Evolutionary conservation across 2,888 invertebrate species (phyloP), one percentile per base, ranked within the genome.

Genomic region (Anagyrus pseudococci): DNA sequence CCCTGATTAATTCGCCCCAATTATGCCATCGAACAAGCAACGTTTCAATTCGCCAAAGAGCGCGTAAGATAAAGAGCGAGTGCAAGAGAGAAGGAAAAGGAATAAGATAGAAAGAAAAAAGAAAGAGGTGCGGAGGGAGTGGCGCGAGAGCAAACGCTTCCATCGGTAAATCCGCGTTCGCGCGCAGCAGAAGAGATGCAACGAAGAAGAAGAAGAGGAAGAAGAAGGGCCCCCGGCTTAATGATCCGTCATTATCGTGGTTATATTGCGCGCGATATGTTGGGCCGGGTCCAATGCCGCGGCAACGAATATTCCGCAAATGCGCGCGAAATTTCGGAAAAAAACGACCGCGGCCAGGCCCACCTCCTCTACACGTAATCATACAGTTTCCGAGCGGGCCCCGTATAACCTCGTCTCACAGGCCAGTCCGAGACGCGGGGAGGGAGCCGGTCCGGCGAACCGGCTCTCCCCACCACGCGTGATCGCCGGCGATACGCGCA

Each of bases 381-480:
- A 25, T 17, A 40, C 26, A 33, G n/a, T 29, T 29, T 29, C 29
- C 10, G 29, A 10, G 10, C 29, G 29, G 29, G 29, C 29, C 6
- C 10, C 29, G 29, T 29, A 4, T 29, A 7, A 4, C 29, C 29
- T 29, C 29, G 10, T 29, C 29, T 29, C 29, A 7, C 29, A 10
- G 29, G 29, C 29, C 29, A n/a, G n/a, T n/a, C n/a, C n/a, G n/a
- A n/a, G n/a, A n/a, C n/a, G n/a, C n/a, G n/a, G n/a, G n/a, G n/a
- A n/a, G n/a, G n/a, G n/a, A n/a, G n/a, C n/a, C n/a, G n/a, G n/a
- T n/a, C n/a, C n/a, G 46, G 29, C 71, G 69, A 80, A 80, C 80
- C 80, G 79, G 80, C 79, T 79, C 73, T 77, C 78, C 79, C 79
- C 75, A 73, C 79, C 66, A 44, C 49, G 66, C 55, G 53, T 59